Base-by-base conservation (phyloP, 2,113 vertebrate genomes). In the Sakesphorus luctuosus region DNA sequence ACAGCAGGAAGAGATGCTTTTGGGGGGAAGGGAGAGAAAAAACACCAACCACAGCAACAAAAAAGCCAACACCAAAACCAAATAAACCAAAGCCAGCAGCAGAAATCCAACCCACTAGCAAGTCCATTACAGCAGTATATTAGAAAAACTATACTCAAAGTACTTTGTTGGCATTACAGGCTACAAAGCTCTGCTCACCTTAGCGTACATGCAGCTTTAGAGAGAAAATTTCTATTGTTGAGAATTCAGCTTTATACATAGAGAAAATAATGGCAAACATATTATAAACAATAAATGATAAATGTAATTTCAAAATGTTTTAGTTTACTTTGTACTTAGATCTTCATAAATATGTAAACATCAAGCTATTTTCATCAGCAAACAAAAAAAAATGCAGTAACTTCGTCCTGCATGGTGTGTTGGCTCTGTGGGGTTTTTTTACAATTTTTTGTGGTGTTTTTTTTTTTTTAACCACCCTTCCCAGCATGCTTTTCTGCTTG, bases 401-500 rank as follows among this genome's bases (percentile, higher is more conserved):
- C 47, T 62, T 67, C 66, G 47, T 44, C 40, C 40, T 15, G 14
- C 40, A 43, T 43, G 40, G 40, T 43, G 40, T 43, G 40, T 43
- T 43, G 40, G 40, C 40, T 43, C 13, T 43, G 40, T 43, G 40
- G 40, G 40, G 13, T 43, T 43, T 38, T 43, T 43, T 43, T 43
- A 43, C 40, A 15, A 43, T 43, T 43, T 43, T 43, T 43, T 43
- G 40, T 43, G 40, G 40, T 43, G 40, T 1, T 5, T 15, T 17
- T 33, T 9, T 29, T 66, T 40, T 28, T 5, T 33, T 3, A 35
- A 44, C 47, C 19, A 84, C 36, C 47, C 26, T 16, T 96, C 90
- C 88, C 93, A 87, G 52, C 2, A 10, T 93, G 76, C 92, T 84
- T 67, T 88, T 92, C 78, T 94, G 52, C 44, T 86, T 52, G 61